Base-by-base conservation (phyloP, 1,140 invertebrate species). In the Bombus ignitus region DNA sequence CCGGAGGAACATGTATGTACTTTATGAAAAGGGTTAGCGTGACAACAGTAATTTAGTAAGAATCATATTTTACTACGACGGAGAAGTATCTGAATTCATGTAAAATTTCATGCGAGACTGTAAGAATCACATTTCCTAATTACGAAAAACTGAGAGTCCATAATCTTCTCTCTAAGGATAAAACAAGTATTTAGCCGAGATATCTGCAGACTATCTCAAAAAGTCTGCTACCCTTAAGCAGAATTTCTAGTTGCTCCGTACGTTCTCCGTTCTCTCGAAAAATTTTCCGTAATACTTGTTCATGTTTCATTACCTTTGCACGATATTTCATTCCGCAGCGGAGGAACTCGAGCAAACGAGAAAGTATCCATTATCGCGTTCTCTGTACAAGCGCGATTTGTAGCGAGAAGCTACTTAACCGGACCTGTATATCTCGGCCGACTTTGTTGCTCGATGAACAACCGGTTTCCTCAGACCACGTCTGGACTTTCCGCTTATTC, bases 331-430 rank as follows among this genome's bases (percentile, higher is more conserved):
- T 35, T 32, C n/a, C 18, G 13, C 28, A 3, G 28, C 37, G 35
- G 25, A 77, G 35, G 35, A 62, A 32, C 57, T 10, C 47, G 8
- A 28, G 35, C 75, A 44, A 66, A 59, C n/a, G 42, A 4, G 62
- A 74, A 32, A 74, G 57, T 65, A 65, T 37, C 57, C 68, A 65
- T 75, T 53, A 66, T 62, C 74, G 72, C 15, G 32, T 32, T 37
- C 42, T 82, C 15, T 32, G 18, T 13, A 28, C n/a, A 22, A 6
- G 32, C 25, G 0, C 78, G 32, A 74, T 37, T 65, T 35, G 42
- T 28, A 47, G 22, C 62, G n/a, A 57, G 25, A 42, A 28, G 13
- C 65, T 37, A 80, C 42, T 80, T 70, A 80, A 80, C 65, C 77
- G 62, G 39, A 37, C 65, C 65, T 47, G 44, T 12, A 53, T 37